Conservation (phyloP, 2,113 vertebrate species). For the Lanius ludovicianus region DNA sequence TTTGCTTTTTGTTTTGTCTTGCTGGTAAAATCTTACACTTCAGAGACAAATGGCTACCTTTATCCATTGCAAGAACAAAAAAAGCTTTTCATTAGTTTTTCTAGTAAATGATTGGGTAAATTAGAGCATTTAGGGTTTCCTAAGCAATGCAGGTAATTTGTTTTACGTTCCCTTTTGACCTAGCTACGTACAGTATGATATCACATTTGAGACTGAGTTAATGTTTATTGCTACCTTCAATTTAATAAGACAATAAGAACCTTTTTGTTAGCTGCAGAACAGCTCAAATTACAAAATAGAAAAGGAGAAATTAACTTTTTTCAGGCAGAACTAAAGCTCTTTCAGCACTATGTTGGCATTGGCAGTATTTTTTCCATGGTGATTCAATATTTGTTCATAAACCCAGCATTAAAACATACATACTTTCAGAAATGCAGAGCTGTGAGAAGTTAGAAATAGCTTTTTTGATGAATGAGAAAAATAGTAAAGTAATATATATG, state of each 20-base stretch:
- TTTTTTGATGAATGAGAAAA: not conserved
- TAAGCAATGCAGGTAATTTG: constrained; percentile 46
- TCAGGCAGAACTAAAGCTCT: not conserved
- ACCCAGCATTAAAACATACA: not conserved
- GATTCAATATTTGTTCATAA: not conserved
- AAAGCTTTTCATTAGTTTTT: constrained; percentile 41
- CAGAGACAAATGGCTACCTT: constrained; percentile 63
- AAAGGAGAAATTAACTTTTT: not conserved
- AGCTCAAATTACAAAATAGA: not conserved
- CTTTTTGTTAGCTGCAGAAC: not conserved
- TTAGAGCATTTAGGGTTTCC: constrained; percentile 25
- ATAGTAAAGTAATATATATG: not conserved
- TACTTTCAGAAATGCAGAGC: not conserved
- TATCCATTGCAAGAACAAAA: constrained; percentile 10
- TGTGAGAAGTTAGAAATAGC: not conserved
- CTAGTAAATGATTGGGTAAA: constrained; percentile 51
- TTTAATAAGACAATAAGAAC: constrained; percentile 4
- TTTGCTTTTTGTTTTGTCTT: constrained; percentile 62
- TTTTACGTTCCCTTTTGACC: constrained; percentile 13
- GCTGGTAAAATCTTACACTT: constrained; percentile 28
- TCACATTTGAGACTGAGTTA: constrained; percentile 18
- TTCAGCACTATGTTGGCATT: not conserved
- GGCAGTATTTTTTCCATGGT: not conserved
- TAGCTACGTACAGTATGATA: not conserved
- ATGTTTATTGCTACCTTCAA: constrained; percentile 26